These are phyloP conservation scores for Terebella lapidaria DNA, from an alignment of 2,888 invertebrate species.

Conservation along the genomic window DNA sequence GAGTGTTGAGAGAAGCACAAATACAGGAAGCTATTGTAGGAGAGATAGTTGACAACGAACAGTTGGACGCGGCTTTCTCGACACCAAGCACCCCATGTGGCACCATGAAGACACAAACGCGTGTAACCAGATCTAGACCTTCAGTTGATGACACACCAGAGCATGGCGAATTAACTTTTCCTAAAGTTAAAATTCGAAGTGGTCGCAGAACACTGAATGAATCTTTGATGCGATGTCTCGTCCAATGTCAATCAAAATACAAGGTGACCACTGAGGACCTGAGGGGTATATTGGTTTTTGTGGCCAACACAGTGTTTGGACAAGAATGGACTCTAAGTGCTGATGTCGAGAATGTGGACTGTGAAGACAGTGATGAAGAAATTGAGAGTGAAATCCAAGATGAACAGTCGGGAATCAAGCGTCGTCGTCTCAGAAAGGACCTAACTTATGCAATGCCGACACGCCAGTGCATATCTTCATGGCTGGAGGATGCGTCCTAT, in stretches of 20 bases:
- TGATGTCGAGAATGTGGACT: background rate
- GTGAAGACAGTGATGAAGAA: background rate
- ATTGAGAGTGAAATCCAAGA: background rate
- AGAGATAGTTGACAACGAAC: too few relatives aligned
- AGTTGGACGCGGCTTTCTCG: too few relatives aligned
- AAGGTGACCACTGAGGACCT: background rate
- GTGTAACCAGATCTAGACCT: too few relatives aligned
- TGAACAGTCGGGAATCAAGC: background rate
- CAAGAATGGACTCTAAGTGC: background rate
- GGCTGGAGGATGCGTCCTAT: background rate
- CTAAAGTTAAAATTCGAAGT: background rate
- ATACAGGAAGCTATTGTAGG: background rate
- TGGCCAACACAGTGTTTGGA: background rate
- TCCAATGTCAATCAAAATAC: background rate
- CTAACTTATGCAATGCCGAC: background rate
- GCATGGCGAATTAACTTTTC: too few relatives aligned
- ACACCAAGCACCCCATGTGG: too few relatives aligned
- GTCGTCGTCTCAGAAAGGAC: background rate
- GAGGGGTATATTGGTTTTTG: background rate
- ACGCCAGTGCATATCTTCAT: background rate
- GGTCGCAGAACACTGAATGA: background rate
- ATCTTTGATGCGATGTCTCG: constrained; percentile 1
- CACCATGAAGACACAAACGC: too few relatives aligned
- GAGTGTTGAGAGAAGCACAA: background rate
- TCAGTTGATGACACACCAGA: too few relatives aligned